Conservation (phyloP, 1,140 invertebrate species). For the Pogonus chalceus region DNA sequence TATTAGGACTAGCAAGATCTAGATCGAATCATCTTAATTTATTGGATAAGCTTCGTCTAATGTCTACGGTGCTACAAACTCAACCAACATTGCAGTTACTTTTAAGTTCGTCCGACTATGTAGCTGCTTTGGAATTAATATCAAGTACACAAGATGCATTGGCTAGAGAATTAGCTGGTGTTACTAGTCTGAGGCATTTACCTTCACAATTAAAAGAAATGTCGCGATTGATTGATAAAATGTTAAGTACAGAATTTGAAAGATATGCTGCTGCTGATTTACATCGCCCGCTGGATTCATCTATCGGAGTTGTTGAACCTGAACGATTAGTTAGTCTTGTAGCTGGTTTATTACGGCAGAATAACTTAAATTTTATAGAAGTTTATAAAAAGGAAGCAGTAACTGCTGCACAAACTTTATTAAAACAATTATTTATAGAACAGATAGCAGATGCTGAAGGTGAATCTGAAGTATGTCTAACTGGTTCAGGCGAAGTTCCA, state of each 20-base stretch:
- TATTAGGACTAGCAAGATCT: constrained; percentile 57
- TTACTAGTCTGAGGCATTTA: constrained; percentile 91
- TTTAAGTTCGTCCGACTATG: constrained; percentile 92
- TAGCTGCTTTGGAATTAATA: constrained; percentile 93
- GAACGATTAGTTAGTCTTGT: constrained; percentile 82
- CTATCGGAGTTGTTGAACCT: constrained; percentile 56
- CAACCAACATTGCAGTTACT: constrained; percentile 94
- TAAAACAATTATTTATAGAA: constrained; percentile 82
- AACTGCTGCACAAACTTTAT: constrained; percentile 74
- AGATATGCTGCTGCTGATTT: constrained; percentile 85
- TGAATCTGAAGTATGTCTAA: constrained; percentile 50
- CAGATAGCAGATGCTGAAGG: constrained; percentile 57
- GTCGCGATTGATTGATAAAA: constrained; percentile 91
- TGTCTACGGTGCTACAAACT: constrained; percentile 93
- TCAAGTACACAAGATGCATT: constrained; percentile 93
- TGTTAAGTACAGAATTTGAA: constrained; percentile 92
- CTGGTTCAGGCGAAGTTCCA: constrained; percentile 57
- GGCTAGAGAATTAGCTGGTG: constrained; percentile 74
- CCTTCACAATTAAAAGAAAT: constrained; percentile 94
- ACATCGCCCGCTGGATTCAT: constrained; percentile 68
- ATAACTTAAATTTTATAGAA: constrained; percentile 81
- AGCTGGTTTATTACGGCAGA: constrained; percentile 76
- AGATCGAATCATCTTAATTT: constrained; percentile 52
- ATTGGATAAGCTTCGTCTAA: constrained; percentile 74
- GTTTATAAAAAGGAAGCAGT: constrained; percentile 82